A percentile compares a stretch with the other conserved stretches of the same genome.
These are phyloP conservation scores for Reticulitermes lucifugus DNA, from an alignment of 2,888 invertebrate species.

Conservation along the genomic window DNA sequence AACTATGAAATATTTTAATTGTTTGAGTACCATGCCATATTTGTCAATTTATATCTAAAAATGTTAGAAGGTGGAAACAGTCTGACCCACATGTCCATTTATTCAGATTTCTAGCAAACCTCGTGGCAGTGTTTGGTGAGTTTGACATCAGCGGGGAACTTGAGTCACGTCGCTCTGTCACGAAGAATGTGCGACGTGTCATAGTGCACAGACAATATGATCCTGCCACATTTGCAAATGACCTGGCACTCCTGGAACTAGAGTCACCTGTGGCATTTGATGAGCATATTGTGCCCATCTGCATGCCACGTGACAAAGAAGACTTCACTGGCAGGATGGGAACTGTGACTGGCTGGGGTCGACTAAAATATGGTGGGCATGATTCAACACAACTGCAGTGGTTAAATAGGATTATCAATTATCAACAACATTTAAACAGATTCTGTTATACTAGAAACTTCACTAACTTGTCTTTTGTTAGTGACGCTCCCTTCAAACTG, in stretches of 20 bases:
- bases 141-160: constrained; percentile 89
- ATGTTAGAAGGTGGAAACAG: too few relatives aligned
- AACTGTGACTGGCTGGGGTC: constrained; percentile 93
- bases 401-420: too few relatives aligned
- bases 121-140: constrained; percentile 92
- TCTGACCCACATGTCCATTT: too few relatives aligned
- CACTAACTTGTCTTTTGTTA: too few relatives aligned
- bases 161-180: constrained; percentile 80
- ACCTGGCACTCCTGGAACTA: constrained; percentile 87
- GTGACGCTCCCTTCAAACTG: too few relatives aligned
- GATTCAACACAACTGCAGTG: too few relatives aligned
- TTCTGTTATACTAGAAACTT: too few relatives aligned
- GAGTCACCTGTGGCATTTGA: constrained; percentile 87
- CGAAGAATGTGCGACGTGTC: constrained; percentile 86
- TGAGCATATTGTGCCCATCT: constrained; percentile 91
- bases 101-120: constrained; percentile 83
- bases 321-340: constrained; percentile 90
- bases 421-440: too few relatives aligned
- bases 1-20: too few relatives aligned
- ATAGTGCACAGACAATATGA: constrained; percentile 91
- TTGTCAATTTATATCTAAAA: too few relatives aligned
- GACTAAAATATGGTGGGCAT: constrained; percentile 81
- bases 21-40: too few relatives aligned
- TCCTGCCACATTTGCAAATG: constrained; percentile 92
- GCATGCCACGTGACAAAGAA: constrained; percentile 81